Percentiles rank a stretch among this genome's conserved stretches.
Evolutionary conservation across 2,797 vertebrate species (phyloP).

Genomic region (Notamacropus eugenii): DNA sequence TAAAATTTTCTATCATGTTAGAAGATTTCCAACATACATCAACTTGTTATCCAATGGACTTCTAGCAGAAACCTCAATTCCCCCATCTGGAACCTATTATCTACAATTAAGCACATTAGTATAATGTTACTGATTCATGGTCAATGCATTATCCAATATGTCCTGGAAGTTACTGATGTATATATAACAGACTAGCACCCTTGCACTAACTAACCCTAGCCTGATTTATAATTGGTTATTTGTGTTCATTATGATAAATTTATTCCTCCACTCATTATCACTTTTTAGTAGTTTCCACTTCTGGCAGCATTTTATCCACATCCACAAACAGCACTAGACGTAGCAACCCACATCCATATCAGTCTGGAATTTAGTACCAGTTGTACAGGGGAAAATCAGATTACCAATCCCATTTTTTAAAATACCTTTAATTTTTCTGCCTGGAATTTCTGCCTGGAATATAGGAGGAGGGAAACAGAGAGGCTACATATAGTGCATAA

Average conservation of each 20-base stretch:
- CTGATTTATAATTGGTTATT: not conserved
- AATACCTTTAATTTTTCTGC: not conserved
- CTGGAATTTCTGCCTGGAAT: not conserved
- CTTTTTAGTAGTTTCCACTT: not conserved
- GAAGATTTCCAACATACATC: not conserved
- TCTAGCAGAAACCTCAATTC: not conserved
- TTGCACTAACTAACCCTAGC: not conserved
- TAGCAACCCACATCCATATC: not conserved
- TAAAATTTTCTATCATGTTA: not conserved
- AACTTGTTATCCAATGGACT: not conserved
- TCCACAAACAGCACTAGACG: not conserved
- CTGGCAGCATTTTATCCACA: not conserved
- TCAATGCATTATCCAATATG: not conserved
- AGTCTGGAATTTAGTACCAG: not conserved
- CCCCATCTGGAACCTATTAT: not conserved
- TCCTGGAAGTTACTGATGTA: not conserved
- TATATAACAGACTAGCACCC: not conserved
- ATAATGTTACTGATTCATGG: not conserved
- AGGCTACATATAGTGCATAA: not conserved
- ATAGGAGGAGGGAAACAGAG: not conserved
- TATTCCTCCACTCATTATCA: not conserved
- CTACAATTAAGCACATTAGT: not conserved
- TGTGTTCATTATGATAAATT: not conserved
- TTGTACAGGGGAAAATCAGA: not conserved
- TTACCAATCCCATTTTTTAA: not conserved